Evolutionary conservation across 2,888 invertebrate species (phyloP).

Genomic region (Nemotelus nigrinus): DNA sequence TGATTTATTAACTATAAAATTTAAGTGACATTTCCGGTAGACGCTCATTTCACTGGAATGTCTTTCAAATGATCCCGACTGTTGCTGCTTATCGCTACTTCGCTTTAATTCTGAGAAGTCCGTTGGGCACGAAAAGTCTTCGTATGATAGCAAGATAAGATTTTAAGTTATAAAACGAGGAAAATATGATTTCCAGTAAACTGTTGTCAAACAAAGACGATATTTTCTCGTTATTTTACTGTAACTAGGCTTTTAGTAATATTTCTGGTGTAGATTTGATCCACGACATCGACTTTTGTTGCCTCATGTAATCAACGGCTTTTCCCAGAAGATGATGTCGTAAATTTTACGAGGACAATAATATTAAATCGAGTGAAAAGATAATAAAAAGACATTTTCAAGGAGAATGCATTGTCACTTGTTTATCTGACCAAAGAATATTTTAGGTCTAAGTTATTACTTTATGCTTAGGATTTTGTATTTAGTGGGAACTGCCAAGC

Average conservation of each 20-base stretch:
- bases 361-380: constrained; percentile 19
- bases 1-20: constrained; percentile 42
- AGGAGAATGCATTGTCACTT: not conserved
- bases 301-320: not conserved
- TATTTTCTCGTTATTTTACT: not conserved
- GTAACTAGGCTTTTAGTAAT: not conserved
- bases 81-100: not conserved
- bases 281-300: not conserved
- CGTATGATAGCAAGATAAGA: constrained; percentile 10
- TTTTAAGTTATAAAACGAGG: not conserved
- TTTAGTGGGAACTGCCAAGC: too few relatives aligned
- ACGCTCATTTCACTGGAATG: constrained; percentile 22
- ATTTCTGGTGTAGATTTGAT: not conserved
- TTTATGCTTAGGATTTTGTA: too few relatives aligned
- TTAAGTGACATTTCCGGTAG: constrained; percentile 30
- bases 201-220: not conserved
- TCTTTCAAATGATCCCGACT: constrained; percentile 1
- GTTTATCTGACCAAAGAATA: too few relatives aligned
- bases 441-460: too few relatives aligned
- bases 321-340: not conserved
- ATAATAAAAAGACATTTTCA: constrained; percentile 19
- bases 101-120: not conserved
- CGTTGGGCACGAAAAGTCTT: not conserved
- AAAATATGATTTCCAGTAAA: constrained; percentile 13
- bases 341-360: constrained; percentile 13